Evolutionary conservation across 2,888 invertebrate species (phyloP).

Genomic region (Lochmaea capreae): DNA sequence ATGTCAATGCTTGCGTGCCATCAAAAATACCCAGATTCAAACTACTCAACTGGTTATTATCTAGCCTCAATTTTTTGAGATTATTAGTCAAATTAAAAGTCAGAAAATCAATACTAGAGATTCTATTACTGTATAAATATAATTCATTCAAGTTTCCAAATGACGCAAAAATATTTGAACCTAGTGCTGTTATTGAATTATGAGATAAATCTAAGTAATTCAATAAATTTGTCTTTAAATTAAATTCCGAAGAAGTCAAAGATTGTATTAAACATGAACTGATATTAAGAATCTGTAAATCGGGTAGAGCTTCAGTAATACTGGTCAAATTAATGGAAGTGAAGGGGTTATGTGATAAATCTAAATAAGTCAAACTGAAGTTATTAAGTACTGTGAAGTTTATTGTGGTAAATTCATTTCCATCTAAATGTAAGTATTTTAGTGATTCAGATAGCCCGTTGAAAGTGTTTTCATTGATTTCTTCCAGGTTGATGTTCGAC

Average conservation of each 20-base stretch:
- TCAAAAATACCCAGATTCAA: slow-evolving; percentile 3
- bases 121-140: slow-evolving; percentile 1
- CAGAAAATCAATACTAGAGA: neutral
- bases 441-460: slow-evolving; percentile 1
- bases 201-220: neutral
- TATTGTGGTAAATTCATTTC: neutral
- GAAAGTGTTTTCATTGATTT: slow-evolving; percentile 16
- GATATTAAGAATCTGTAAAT: slow-evolving; percentile 8
- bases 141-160: slow-evolving; percentile 5
- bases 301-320: neutral
- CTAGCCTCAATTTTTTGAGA: slow-evolving; percentile 5
- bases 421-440: slow-evolving; percentile 9
- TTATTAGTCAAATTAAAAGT: neutral
- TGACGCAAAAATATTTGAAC: neutral
- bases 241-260: neutral
- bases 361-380: neutral
- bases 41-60: neutral
- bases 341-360: neutral
- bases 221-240: neutral
- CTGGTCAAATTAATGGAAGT: neutral
- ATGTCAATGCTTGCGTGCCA: neutral
- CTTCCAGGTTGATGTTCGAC: slow-evolving; percentile 12
- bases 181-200: neutral
- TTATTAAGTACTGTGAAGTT: neutral
- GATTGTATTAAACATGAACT: neutral